These are phyloP conservation scores for Antechinus flavipes DNA, from an alignment of 2,113 vertebrate genomes.

Conservation along the genomic window DNA sequence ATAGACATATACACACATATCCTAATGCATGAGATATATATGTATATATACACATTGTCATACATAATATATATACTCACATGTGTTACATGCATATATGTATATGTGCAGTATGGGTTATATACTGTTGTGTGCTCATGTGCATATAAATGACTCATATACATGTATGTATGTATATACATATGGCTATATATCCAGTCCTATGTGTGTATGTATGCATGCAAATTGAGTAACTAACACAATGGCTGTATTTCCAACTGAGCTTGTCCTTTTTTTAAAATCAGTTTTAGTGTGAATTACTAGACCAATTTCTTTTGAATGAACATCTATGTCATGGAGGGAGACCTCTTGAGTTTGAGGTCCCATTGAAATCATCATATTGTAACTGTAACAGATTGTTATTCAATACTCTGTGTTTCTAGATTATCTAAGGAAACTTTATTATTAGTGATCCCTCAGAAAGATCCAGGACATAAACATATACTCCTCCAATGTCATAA, in stretches of 20 bases:
- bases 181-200: no score
- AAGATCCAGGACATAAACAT: neutral
- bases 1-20: neutral
- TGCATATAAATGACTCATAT: neutral
- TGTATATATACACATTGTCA: neutral
- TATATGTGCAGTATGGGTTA: neutral
- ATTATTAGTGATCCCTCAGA: neutral
- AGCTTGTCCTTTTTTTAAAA: neutral
- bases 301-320: neutral
- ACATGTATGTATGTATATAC: neutral
- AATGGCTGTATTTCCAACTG: neutral
- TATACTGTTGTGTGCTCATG: neutral
- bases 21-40: neutral
- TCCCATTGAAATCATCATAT: neutral
- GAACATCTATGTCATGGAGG: neutral
- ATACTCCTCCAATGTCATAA: neutral
- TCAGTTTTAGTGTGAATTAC: neutral
- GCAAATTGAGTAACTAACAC: neutral
- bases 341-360: neutral
- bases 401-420: neutral
- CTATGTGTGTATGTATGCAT: neutral
- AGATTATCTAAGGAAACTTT: neutral
- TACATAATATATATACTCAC: neutral
- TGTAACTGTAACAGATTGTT: neutral
- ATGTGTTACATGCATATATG: neutral